phyloP scores from a whole-genome alignment of 2,797 vertebrate genomes.

The Anguilla obscura region DNA sequence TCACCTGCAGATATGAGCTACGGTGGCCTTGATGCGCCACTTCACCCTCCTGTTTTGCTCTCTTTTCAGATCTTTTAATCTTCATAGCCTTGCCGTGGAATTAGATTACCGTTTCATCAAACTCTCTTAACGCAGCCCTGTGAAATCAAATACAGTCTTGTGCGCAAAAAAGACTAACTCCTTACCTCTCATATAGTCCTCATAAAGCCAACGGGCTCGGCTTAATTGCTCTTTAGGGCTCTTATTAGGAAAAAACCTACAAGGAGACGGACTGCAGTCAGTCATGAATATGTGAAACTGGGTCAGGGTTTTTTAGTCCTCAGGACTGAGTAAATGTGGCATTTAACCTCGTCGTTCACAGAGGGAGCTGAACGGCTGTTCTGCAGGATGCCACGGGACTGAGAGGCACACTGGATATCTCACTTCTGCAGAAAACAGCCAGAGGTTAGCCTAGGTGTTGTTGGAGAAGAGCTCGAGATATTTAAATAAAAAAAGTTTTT shows the following conservation, averaged over 20 bases:
- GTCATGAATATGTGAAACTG: not conserved
- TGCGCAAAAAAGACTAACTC: slow-evolving; percentile 1
- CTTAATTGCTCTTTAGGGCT: not conserved
- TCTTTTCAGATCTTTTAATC: not conserved
- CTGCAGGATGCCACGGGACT: not conserved
- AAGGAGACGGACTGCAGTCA: not conserved
- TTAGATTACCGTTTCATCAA: slow-evolving; percentile 3
- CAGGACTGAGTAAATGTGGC: not conserved
- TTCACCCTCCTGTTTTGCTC: not conserved
- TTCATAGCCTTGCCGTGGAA: not conserved
- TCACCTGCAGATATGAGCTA: not conserved
- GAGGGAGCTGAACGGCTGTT: not conserved
- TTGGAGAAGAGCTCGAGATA: not conserved
- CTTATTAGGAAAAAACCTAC: not conserved
- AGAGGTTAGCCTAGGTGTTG: not conserved
- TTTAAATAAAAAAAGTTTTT: not conserved
- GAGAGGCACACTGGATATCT: not conserved
- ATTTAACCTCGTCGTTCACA: not conserved
- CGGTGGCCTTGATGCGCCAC: not conserved
- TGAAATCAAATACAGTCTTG: slow-evolving; percentile 14
- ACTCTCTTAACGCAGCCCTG: not conserved
- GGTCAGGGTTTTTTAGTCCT: not conserved
- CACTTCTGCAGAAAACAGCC: not conserved
- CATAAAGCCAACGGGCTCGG: not conserved
- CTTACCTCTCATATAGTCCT: not conserved